A percentile compares a stretch with the other conserved stretches of the same genome.
Evolutionary conservation across 2,797 vertebrate species (phyloP).

Genomic region (Rhinatrema bivittatum): DNA sequence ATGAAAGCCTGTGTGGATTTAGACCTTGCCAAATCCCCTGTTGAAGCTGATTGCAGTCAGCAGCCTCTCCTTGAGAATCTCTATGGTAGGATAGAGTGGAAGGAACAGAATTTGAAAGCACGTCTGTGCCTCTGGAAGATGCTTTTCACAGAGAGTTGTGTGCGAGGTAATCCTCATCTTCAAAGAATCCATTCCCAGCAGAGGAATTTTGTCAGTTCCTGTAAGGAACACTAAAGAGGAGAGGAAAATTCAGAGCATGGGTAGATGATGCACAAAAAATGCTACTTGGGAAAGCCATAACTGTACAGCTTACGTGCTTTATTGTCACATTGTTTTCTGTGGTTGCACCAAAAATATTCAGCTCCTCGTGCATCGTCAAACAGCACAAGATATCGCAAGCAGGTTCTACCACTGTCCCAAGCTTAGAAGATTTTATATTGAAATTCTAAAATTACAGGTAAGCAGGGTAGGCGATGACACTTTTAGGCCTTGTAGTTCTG

Average conservation of each 20-base stretch:
- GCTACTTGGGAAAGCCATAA: no score
- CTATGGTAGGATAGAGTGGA: slow-evolving; percentile 43
- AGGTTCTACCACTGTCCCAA: no score
- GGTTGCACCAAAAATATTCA: no score
- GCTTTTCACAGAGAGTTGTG: slow-evolving; percentile 32
- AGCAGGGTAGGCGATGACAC: no score
- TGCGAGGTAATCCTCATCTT: slow-evolving; percentile 47
- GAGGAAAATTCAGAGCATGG: neutral
- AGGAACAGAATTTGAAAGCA: slow-evolving; percentile 52
- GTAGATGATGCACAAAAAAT: neutral
- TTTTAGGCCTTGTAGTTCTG: no score
- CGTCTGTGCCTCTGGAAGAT: slow-evolving; percentile 54
- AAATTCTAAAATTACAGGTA: no score
- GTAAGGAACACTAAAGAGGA: slow-evolving; percentile 62
- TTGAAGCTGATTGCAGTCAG: slow-evolving; percentile 52
- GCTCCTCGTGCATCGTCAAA: no score
- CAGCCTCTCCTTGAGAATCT: slow-evolving; percentile 50
- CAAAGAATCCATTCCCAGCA: slow-evolving; percentile 42
- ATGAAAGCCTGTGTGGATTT: no score
- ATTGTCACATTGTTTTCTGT: no score
- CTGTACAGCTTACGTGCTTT: no score
- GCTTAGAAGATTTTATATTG: no score
- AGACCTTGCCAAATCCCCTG: slow-evolving; percentile 46
- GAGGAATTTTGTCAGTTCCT: slow-evolving; percentile 56
- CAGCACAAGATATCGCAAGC: no score